These are phyloP conservation scores for Rhinichthys osculus DNA, from an alignment of 2,797 vertebrate species.

Conservation along the genomic window DNA sequence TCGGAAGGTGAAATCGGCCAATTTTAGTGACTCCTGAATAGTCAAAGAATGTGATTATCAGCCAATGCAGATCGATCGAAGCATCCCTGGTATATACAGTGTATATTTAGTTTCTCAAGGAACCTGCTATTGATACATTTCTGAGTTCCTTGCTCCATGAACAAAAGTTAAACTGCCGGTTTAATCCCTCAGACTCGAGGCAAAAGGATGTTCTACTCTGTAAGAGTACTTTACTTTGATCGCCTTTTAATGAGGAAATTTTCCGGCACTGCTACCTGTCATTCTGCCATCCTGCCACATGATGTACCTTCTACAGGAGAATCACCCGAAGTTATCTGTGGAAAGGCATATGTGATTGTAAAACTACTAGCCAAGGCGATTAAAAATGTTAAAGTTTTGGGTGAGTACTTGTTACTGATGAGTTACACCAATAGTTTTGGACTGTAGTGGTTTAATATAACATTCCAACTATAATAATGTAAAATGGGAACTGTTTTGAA, in stretches of 20 bases:
- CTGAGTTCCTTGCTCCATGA: neutral
- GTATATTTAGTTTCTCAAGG: neutral
- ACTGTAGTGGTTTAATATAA: too few relatives aligned
- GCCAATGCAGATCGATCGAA: too few relatives aligned
- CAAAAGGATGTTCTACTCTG: neutral
- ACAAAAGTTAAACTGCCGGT: neutral
- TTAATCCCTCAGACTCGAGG: slow-evolving; percentile 1
- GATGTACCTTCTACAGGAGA: neutral
- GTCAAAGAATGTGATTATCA: too few relatives aligned
- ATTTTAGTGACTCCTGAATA: too few relatives aligned
- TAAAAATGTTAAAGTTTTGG: slow-evolving; percentile 13
- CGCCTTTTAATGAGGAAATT: slow-evolving; percentile 11
- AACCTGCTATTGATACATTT: neutral
- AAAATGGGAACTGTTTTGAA: neutral
- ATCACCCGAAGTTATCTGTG: neutral
- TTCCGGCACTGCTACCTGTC: slow-evolving; percentile 8
- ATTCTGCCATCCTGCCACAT: neutral
- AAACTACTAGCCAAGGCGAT: slow-evolving; percentile 3
- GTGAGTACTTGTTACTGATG: neutral
- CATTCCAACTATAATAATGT: too few relatives aligned
- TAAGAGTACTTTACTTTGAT: slow-evolving; percentile 9
- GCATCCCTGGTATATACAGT: too few relatives aligned
- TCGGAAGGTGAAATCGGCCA: too few relatives aligned
- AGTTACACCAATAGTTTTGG: neutral
- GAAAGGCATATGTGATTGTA: neutral